Evolutionary conservation across 2,797 vertebrate species (phyloP).

Genomic region (Coregonus sp.): DNA sequence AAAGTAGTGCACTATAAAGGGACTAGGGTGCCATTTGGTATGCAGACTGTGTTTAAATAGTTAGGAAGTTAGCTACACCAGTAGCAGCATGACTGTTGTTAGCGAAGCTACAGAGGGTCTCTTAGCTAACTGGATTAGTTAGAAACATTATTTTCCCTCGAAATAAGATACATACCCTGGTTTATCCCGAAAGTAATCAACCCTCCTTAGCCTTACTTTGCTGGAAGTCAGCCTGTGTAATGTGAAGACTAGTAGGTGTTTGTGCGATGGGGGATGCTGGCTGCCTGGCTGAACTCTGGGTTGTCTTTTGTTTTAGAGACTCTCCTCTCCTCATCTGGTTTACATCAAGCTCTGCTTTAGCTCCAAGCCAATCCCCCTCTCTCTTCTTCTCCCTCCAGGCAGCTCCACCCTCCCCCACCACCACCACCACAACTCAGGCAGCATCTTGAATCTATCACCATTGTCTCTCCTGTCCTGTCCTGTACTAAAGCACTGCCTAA

Average conservation of each 20-base stretch:
- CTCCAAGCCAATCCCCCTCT: constrained; percentile 71
- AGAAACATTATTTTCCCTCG: neutral
- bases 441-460: constrained; percentile 53
- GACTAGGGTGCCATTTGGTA: neutral
- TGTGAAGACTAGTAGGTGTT: neutral
- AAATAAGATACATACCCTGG: constrained; percentile 7
- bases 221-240: neutral
- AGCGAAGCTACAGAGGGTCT: neutral
- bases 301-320: constrained; percentile 73
- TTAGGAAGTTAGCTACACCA: neutral
- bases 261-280: constrained; percentile 66
- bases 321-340: constrained; percentile 86
- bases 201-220: neutral
- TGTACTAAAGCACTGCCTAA: constrained; percentile 6
- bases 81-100: constrained; percentile 3
- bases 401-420: constrained; percentile 3
- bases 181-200: neutral
- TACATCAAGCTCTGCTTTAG: constrained; percentile 85
- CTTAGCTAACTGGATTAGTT: neutral
- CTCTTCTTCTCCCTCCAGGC: constrained; percentile 20
- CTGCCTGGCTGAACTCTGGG: constrained; percentile 65
- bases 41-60: constrained; percentile 1
- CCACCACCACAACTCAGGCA: constrained; percentile 17
- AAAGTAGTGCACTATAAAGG: neutral
- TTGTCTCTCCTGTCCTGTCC: constrained; percentile 30